A percentile compares a stretch with the other conserved stretches of the same genome.
Evolutionary conservation across 2,113 vertebrate genomes (phyloP).

Genomic region (Sisor rabdophorus): DNA sequence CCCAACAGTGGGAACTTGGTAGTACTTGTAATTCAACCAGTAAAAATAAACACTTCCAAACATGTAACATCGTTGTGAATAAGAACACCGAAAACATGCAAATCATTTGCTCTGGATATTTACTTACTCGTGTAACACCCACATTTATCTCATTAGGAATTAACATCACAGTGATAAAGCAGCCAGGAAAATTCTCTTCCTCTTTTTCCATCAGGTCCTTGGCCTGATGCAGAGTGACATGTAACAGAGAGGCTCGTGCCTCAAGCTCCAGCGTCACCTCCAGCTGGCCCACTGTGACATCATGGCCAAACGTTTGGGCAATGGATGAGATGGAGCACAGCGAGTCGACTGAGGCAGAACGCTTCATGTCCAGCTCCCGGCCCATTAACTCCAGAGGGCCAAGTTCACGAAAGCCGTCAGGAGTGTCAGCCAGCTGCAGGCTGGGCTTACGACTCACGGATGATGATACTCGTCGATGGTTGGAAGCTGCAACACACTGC

Average conservation of each 20-base stretch:
- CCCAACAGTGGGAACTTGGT: no score
- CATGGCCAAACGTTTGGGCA: constrained; percentile 92
- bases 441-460: constrained; percentile 74
- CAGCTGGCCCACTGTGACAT: constrained; percentile 90
- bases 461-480: constrained; percentile 60
- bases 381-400: constrained; percentile 91
- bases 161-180: constrained; percentile 88
- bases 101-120: not conserved
- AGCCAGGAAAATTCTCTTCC: constrained; percentile 85
- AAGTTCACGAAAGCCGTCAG: constrained; percentile 84
- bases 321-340: constrained; percentile 94
- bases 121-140: constrained; percentile 84
- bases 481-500: constrained; percentile 73
- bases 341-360: constrained; percentile 88
- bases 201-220: constrained; percentile 95
- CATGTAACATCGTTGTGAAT: no score
- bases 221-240: constrained; percentile 86
- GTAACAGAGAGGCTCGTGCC: constrained; percentile 63
- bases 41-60: no score
- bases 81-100: not conserved
- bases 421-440: constrained; percentile 78
- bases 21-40: no score
- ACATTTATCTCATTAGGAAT: constrained; percentile 86
- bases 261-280: constrained; percentile 88
- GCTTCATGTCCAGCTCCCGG: constrained; percentile 84